Percentiles rank a stretch among this genome's conserved stretches.
These are phyloP conservation scores for Heptranchias perlo DNA, from an alignment of 2,113 vertebrate genomes.

Conservation along the genomic window DNA sequence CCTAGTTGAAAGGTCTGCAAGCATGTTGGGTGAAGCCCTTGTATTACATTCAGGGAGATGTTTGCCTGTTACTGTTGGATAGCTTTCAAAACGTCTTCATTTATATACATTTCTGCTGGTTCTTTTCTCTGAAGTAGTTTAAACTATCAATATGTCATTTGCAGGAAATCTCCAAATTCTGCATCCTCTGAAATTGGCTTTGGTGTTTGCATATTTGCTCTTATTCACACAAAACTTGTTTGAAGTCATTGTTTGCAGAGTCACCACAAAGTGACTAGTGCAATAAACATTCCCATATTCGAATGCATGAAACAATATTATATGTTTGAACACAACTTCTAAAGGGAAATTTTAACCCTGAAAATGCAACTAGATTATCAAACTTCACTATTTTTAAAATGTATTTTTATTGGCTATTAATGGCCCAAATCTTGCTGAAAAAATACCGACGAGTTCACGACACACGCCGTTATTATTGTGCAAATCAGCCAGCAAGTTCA, in stretches of 20 bases:
- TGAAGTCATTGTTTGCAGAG: neutral
- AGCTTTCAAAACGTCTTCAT: constrained; percentile 58
- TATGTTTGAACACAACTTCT: neutral
- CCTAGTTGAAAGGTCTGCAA: constrained; percentile 55
- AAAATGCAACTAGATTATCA: neutral
- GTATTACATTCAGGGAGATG: constrained; percentile 48
- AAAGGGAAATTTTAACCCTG: neutral
- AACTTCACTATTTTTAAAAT: neutral
- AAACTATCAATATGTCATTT: constrained; percentile 51
- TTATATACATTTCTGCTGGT: constrained; percentile 52
- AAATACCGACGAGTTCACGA: neutral
- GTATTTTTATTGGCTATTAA: neutral
- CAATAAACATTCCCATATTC: neutral
- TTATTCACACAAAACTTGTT: neutral
- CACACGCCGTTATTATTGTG: neutral
- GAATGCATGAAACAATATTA: neutral
- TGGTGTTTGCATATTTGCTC: neutral
- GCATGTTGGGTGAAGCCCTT: constrained; percentile 54
- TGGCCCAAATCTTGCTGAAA: neutral
- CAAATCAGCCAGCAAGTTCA: neutral
- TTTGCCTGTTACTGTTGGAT: constrained; percentile 63
- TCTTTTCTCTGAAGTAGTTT: constrained; percentile 48
- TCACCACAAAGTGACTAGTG: neutral
- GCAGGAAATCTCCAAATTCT: constrained; percentile 40
- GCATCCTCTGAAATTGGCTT: neutral